These are phyloP conservation scores for Emydoidea blandingii DNA, from an alignment of 2,797 vertebrate genomes.

Conservation along the genomic window DNA sequence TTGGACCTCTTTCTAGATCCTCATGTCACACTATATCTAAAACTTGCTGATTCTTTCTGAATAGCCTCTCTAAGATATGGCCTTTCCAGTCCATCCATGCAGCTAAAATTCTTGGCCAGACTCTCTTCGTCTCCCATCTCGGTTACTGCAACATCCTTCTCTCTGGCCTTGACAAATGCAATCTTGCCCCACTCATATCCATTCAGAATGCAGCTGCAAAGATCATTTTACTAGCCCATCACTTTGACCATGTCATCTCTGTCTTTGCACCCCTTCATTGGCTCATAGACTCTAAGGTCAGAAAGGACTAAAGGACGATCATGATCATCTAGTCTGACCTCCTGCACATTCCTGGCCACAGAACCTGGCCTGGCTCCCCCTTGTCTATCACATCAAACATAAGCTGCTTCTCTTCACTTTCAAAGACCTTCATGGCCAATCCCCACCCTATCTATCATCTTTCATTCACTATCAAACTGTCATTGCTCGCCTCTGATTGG, in stretches of 20 bases:
- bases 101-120: background rate
- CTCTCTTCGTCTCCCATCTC: background rate
- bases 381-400: background rate
- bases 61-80: background rate
- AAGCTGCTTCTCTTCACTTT: background rate
- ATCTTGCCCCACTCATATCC: background rate
- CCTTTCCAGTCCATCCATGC: background rate
- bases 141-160: background rate
- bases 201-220: background rate
- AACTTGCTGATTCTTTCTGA: background rate
- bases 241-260: background rate
- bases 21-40: background rate
- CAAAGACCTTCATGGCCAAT: background rate
- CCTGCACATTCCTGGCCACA: too few relatives aligned
- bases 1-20: background rate
- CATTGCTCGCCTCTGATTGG: background rate
- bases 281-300: background rate
- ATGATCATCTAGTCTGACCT: too few relatives aligned
- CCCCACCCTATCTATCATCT: background rate
- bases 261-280: background rate
- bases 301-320: too few relatives aligned
- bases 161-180: background rate
- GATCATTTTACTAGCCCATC: background rate
- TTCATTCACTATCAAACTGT: background rate
- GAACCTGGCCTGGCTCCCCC: too few relatives aligned